A percentile compares a stretch with the other conserved stretches of the same genome.
phyloP scores from a whole-genome alignment of 2,888 invertebrate genomes.

The Drosophila anomalata region DNA sequence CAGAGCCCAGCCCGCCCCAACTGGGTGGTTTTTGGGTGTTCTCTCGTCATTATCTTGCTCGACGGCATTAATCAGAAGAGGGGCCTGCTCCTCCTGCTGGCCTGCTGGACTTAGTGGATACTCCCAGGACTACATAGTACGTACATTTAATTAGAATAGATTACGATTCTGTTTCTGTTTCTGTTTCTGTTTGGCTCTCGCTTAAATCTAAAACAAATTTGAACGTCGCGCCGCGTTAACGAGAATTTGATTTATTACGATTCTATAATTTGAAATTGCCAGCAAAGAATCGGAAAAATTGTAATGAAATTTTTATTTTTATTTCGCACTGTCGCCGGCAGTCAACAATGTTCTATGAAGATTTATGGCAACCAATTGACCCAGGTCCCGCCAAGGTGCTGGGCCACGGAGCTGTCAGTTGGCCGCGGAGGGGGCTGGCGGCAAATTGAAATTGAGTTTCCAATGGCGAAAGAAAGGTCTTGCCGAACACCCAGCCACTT shows the following conservation, averaged over 20 bases:
- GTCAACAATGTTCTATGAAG: conserved; percentile 74
- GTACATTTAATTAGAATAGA: conserved; percentile 42
- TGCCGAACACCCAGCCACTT: background rate
- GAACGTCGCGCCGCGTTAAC: conserved; percentile 64
- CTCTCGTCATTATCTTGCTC: conserved; percentile 68
- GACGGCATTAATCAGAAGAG: conserved; percentile 61
- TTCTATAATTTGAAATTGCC: conserved; percentile 62
- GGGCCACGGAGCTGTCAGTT: conserved; percentile 48
- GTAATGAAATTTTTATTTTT: conserved; percentile 63
- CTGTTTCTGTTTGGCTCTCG: conserved; percentile 1
- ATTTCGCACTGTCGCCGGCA: conserved; percentile 67
- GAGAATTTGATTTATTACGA: conserved; percentile 75
- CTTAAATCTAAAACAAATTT: conserved; percentile 61
- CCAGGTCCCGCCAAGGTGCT: conserved; percentile 51
- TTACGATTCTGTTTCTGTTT: conserved; percentile 28
- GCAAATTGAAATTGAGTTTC: conserved; percentile 68
- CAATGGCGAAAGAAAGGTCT: conserved; percentile 15
- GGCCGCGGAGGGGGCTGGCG: conserved; percentile 13
- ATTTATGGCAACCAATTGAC: conserved; percentile 75
- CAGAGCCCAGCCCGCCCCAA: conserved; percentile 15
- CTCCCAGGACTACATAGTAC: background rate
- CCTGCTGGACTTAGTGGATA: background rate
- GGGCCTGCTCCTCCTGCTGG: background rate
- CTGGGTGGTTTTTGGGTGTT: conserved; percentile 65
- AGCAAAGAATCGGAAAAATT: conserved; percentile 22